These are phyloP conservation scores for Dermatemys mawii DNA, from an alignment of 2,113 vertebrate species.

Conservation along the genomic window DNA sequence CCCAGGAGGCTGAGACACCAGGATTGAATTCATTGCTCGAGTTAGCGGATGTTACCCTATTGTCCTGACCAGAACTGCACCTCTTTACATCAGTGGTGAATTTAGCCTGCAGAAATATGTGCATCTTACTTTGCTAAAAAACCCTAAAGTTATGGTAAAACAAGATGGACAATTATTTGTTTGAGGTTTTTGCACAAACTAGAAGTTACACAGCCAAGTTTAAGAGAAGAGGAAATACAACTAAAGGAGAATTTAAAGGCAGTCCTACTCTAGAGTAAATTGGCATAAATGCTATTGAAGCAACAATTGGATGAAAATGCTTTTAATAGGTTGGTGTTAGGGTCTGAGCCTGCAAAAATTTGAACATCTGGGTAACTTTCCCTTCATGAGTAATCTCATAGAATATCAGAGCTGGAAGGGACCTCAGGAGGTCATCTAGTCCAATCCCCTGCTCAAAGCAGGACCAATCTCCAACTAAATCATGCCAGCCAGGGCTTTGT, in stretches of 20 bases:
- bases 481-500: too few relatives aligned
- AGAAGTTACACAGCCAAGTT: background rate
- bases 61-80: background rate
- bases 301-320: background rate
- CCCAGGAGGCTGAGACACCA: background rate
- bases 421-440: too few relatives aligned
- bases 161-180: background rate
- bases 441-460: too few relatives aligned
- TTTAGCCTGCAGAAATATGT: background rate
- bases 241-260: background rate
- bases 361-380: background rate
- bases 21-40: conserved; percentile 59
- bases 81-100: background rate
- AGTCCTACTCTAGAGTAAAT: background rate
- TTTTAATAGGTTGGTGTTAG: background rate
- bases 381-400: background rate
- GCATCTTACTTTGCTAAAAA: background rate
- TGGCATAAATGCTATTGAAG: background rate
- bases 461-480: too few relatives aligned
- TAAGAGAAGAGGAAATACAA: background rate
- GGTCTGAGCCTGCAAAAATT: background rate
- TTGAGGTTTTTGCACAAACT: background rate
- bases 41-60: background rate
- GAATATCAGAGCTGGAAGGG: too few relatives aligned
- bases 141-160: background rate